phyloP scores from a whole-genome alignment of 2,797 vertebrate species.

The Phoebastria nigripes region DNA sequence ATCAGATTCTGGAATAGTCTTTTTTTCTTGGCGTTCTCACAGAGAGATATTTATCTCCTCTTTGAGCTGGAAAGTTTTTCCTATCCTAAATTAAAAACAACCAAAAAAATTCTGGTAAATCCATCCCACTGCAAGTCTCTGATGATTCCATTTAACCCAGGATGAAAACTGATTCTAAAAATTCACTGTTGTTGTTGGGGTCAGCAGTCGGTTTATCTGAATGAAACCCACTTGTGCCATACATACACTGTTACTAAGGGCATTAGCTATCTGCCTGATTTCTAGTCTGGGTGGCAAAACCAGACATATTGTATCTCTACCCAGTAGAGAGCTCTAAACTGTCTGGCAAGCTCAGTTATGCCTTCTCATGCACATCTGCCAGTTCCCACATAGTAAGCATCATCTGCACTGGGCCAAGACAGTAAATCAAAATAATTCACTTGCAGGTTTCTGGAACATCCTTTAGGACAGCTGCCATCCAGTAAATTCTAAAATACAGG shows the following conservation, averaged over 20 bases:
- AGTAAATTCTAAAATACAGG: slow-evolving; percentile 9
- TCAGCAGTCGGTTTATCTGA: not conserved
- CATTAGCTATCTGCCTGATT: not conserved
- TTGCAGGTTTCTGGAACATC: slow-evolving; percentile 29
- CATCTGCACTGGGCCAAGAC: not conserved
- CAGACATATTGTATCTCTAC: not conserved
- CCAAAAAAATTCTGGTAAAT: not conserved
- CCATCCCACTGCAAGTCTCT: not conserved
- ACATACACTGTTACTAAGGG: not conserved
- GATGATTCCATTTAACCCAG: not conserved
- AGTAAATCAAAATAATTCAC: slow-evolving; percentile 38
- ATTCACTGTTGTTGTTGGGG: not conserved
- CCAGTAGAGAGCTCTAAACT: not conserved
- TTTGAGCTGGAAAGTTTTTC: not conserved
- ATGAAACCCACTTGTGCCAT: not conserved
- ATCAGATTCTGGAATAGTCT: not conserved
- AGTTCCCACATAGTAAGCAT: slow-evolving; percentile 7
- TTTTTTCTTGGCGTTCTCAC: not conserved
- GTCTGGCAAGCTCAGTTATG: not conserved
- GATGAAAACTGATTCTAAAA: not conserved
- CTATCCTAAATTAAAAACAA: not conserved
- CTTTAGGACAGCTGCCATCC: slow-evolving; percentile 33
- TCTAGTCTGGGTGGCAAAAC: not conserved
- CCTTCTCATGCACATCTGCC: slow-evolving; percentile 1
- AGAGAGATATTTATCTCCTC: not conserved